phyloP scores from a whole-genome alignment of 2,113 vertebrate genomes.

The Prionailurus viverrinus region DNA sequence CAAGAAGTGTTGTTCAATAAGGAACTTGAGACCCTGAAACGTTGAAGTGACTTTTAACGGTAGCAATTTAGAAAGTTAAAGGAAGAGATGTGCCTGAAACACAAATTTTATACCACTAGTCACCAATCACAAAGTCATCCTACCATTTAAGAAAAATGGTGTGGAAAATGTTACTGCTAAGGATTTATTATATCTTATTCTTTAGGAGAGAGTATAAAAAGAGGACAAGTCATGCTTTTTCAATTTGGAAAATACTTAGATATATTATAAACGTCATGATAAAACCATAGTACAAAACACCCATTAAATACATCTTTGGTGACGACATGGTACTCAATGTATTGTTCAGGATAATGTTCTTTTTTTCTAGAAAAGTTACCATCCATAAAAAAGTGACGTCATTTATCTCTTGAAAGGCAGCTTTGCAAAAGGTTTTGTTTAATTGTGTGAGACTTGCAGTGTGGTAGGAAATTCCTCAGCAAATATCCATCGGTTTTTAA shows the following conservation, averaged over 20 bases:
- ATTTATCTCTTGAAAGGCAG: conserved; percentile 1
- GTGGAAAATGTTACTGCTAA: not conserved
- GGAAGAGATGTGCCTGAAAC: not conserved
- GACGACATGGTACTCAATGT: not conserved
- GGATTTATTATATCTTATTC: not conserved
- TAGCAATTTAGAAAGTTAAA: not conserved
- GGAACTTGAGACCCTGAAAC: not conserved
- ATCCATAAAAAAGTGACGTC: not conserved
- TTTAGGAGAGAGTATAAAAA: not conserved
- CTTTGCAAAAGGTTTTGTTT: not conserved
- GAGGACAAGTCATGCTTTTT: not conserved
- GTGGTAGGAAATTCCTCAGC: not conserved
- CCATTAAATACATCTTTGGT: not conserved
- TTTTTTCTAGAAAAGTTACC: not conserved
- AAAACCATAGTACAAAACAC: not conserved
- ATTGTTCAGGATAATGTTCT: conserved; percentile 15
- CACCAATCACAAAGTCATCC: not conserved
- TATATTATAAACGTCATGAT: conserved; percentile 33
- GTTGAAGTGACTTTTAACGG: not conserved
- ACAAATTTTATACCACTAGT: conserved; percentile 23
- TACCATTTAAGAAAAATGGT: not conserved
- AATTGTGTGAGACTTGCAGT: not conserved
- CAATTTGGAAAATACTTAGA: not conserved
- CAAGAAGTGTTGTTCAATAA: not conserved
- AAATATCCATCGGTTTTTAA: not conserved